Evolutionary conservation across 1,140 invertebrate genomes (phyloP).

Genomic region (Onthophagus taurus): DNA sequence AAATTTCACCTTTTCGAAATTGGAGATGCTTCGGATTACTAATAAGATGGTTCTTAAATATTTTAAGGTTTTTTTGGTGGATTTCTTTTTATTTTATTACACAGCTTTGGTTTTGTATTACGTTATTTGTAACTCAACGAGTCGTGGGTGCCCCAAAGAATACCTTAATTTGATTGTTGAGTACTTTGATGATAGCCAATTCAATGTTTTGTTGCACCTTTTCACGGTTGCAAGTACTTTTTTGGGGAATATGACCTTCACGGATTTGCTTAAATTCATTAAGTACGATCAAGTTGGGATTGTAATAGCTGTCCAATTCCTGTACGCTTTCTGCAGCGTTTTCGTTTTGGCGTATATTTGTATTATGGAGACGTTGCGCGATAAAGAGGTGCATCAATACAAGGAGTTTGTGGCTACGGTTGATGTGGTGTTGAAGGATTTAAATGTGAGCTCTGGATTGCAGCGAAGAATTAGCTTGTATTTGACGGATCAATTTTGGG

Average conservation of each 20-base stretch:
- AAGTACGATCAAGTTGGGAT: neutral
- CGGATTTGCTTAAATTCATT: neutral
- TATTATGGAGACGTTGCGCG: slow-evolving; percentile 4
- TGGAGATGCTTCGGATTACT: neutral
- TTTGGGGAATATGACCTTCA: slow-evolving; percentile 2
- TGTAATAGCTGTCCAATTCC: neutral
- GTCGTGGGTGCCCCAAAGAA: neutral
- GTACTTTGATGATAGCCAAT: neutral
- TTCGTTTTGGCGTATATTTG: neutral
- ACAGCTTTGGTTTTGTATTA: slow-evolving; percentile 4
- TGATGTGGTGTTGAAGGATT: slow-evolving; percentile 3
- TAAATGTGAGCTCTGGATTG: neutral
- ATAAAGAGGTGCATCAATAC: neutral
- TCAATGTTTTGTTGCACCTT: too few species aligned
- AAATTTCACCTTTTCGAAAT: neutral
- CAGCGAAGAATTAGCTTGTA: neutral
- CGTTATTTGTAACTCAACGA: neutral
- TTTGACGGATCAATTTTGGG: neutral
- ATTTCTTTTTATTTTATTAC: slow-evolving; percentile 10
- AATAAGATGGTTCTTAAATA: neutral
- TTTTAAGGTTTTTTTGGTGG: neutral
- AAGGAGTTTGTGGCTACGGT: slow-evolving; percentile 1
- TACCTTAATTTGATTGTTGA: neutral
- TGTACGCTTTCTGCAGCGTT: slow-evolving; percentile 3
- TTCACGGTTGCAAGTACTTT: slow-evolving; percentile 1